Base-by-base conservation (phyloP, 2,888 invertebrate species). In the Subacronicta megacephala region DNA sequence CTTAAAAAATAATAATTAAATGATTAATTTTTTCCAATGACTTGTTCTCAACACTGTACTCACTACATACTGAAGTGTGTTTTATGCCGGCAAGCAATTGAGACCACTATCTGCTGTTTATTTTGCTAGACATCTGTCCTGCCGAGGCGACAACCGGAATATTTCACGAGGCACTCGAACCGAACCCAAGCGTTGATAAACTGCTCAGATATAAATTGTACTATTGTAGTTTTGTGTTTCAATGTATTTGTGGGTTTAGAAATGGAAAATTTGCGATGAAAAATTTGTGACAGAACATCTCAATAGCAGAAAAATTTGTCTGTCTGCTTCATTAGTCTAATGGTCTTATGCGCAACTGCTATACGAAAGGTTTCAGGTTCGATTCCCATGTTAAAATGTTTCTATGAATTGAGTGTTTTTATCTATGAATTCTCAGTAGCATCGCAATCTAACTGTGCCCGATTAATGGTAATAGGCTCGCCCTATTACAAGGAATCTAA, bases 51-150 rank as follows among this genome's bases (percentile, higher is more conserved):
- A 4, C 6, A 37, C 37, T 17, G 37, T 37, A 37, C 37, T 3
- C 10, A n/a, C 5, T 40, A 20, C n/a, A 9, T 43, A 54, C 47
- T 58, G 50, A 40, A 64, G 23, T 44, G 36, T 55, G 35, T 57
- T 45, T 31, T 20, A 17, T 38, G 12, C 35, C 16, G 23, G 12
- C 17, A 16, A 15, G 49, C 49, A 44, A 33, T 61, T 41, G 44
- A 61, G 49, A 42, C 42, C 53, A 49, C 56, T 59, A 43, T 18
- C 13, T 40, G 43, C 46, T 50, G 65, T 72, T 65, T 68, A 65
- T 69, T 56, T 62, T 40, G 18, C 40, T n/a, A 41, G 51, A 47
- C 20, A 33, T 53, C 38, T 26, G 45, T n/a, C 40, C 35, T n/a
- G 29, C 20, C 16, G 12, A 13, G 26, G n/a, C 15, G 31, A 59